Base-by-base conservation (phyloP, 2,888 invertebrate species). In the Drosophila algonquin region DNA sequence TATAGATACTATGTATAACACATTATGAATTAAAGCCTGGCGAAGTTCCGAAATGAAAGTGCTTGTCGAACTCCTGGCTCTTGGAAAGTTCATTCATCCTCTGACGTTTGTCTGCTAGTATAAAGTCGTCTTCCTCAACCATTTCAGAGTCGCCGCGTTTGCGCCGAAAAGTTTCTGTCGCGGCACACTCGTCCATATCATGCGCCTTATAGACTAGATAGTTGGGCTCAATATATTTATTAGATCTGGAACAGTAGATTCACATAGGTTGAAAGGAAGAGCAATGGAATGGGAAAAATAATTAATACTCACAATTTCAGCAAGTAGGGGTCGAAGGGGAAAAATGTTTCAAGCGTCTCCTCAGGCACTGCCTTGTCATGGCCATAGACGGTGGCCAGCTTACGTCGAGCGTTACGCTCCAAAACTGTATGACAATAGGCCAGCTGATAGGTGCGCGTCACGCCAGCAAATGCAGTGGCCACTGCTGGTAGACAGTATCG, bases 391-490 rank as follows among this genome's bases (percentile, higher is more conserved):
- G 94, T 93, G 1, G 95, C 94, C 63, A 95, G 89, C 61, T 93
- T 93, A 54, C 93, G 94, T 53, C 97, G 93, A 0, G 94, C 92
- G 92, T 98, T 98, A 81, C 95, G 95, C 91, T 98, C 98, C 46
- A 98, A 95, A 53, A 98, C 94, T 0, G 97, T 94, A 91, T 97
- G 97, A 92, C 98, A 98, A 92, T 98, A 98, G 0, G 96, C 97
- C 59, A 99, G 93, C 90, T 98, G 98, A 91, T 98, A 96, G 10
- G 95, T 94, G 56, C 96, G 94, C 0, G 97, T 96, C 1, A 97
- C 94, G 0, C 96, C 95, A 0, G 97, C 95, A 92, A 98, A 98
- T 21, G 95, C 95, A 73, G 95, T 95, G 0, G 95, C 95, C 16
- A 98, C 95, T 1, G 95, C 94, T 0, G 95, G 94, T 46, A 95